These are phyloP conservation scores for Gisinianus flammeolus DNA, from an alignment of 2,888 invertebrate genomes.

Conservation along the genomic window DNA sequence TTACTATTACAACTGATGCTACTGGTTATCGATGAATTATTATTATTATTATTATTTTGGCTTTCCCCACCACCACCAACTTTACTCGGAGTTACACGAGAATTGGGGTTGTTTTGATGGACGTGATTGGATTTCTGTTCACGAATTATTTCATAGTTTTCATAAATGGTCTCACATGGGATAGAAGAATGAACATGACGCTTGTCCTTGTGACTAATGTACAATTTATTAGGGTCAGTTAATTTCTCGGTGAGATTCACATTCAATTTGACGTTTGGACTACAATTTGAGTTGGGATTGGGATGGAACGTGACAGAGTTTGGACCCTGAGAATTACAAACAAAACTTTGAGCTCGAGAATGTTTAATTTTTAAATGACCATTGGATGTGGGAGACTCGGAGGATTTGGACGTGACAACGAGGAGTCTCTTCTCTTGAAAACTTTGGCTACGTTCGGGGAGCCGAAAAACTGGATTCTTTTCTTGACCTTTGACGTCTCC, in stretches of 20 bases:
- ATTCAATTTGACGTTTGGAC: slow-evolving; percentile 10
- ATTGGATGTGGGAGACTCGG: slow-evolving; percentile 26
- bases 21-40: too few species aligned
- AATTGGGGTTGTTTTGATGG: background rate
- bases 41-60: background rate
- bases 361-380: slow-evolving; percentile 52
- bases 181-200: slow-evolving; percentile 27
- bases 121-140: slow-evolving; percentile 44
- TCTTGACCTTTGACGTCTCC: slow-evolving; percentile 29
- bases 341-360: slow-evolving; percentile 57
- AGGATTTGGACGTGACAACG: slow-evolving; percentile 51
- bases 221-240: slow-evolving; percentile 18
- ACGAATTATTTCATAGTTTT: slow-evolving; percentile 56
- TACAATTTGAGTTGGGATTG: background rate
- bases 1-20: background rate
- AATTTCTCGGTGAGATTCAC: slow-evolving; percentile 26
- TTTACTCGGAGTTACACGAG: background rate
- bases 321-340: slow-evolving; percentile 42
- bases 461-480: slow-evolving; percentile 28
- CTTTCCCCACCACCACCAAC: background rate
- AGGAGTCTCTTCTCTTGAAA: slow-evolving; percentile 57
- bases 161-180: slow-evolving; percentile 56
- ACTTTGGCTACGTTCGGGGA: slow-evolving; percentile 57
- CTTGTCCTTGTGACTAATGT: slow-evolving; percentile 18
- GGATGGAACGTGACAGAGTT: background rate